Conservation (phyloP, 2,888 invertebrate genomes). For the Mesorhabditis belari region DNA sequence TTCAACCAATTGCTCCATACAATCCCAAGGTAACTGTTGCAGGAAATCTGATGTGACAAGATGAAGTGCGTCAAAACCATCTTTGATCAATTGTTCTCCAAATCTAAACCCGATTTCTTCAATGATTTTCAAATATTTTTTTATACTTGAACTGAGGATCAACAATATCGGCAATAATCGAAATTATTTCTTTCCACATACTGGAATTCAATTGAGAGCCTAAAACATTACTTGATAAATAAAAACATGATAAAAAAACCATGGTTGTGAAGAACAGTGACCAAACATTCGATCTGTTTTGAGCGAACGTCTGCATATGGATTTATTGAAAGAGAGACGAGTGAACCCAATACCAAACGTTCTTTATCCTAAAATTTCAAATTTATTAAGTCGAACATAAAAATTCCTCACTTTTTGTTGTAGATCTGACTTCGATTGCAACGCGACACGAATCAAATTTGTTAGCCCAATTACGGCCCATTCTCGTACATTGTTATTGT, state of each 20-base stretch:
- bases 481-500: constrained; percentile 67
- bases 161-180: constrained; percentile 80
- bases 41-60: constrained; percentile 83
- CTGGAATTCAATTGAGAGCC: constrained; percentile 61
- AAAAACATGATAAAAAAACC: constrained; percentile 59
- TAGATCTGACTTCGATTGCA: constrained; percentile 54
- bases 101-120: constrained; percentile 64
- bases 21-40: constrained; percentile 82
- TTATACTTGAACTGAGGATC: constrained; percentile 49
- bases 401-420: constrained; percentile 11
- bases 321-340: constrained; percentile 82
- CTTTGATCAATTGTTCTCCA: constrained; percentile 82
- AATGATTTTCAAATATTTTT: neutral
- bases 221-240: neutral
- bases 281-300: constrained; percentile 84
- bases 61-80: constrained; percentile 94
- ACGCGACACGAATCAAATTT: constrained; percentile 80
- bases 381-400: neutral
- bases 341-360: constrained; percentile 75
- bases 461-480: constrained; percentile 97
- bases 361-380: constrained; percentile 65
- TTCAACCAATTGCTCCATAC: constrained; percentile 66
- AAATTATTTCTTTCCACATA: constrained; percentile 88
- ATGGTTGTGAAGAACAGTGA: constrained; percentile 82
- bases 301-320: constrained; percentile 87